These are phyloP conservation scores for Asbolus verrucosus DNA, from an alignment of 1,140 invertebrate genomes.

Conservation along the genomic window DNA sequence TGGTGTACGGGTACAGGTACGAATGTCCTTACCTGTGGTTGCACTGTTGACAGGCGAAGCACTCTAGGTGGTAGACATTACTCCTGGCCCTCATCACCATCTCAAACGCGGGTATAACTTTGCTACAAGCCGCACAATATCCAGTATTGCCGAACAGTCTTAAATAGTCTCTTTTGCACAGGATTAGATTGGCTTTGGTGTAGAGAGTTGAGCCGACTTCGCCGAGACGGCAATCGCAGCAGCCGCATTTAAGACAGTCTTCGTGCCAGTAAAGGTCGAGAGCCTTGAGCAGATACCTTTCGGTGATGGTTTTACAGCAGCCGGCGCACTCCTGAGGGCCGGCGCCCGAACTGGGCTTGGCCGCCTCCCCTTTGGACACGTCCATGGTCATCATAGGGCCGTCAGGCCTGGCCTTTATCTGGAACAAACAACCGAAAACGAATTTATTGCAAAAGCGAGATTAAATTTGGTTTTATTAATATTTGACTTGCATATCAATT, in stretches of 20 bases:
- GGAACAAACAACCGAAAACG: slow-evolving; percentile 53
- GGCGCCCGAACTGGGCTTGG: slow-evolving; percentile 58
- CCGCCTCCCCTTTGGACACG: slow-evolving; percentile 75
- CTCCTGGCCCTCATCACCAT: slow-evolving; percentile 98
- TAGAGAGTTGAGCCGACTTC: slow-evolving; percentile 98
- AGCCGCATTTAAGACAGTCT: slow-evolving; percentile 97
- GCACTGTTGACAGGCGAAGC: slow-evolving; percentile 98
- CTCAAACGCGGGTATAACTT: slow-evolving; percentile 97
- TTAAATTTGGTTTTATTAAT: slow-evolving; percentile 45
- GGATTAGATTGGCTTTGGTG: slow-evolving; percentile 94
- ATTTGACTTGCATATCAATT: slow-evolving; percentile 50
- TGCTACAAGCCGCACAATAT: slow-evolving; percentile 94
- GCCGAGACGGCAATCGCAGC: slow-evolving; percentile 95
- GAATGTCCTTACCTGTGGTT: slow-evolving; percentile 93
- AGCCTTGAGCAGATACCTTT: slow-evolving; percentile 86
- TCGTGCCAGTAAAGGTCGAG: slow-evolving; percentile 97
- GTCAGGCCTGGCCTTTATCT: slow-evolving; percentile 63
- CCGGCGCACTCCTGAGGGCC: slow-evolving; percentile 81
- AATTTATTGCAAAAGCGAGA: slow-evolving; percentile 35
- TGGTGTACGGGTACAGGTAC: too few relatives aligned
- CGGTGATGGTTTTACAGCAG: slow-evolving; percentile 88
- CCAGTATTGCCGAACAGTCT: slow-evolving; percentile 94
- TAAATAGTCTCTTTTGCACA: slow-evolving; percentile 98
- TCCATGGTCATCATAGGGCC: slow-evolving; percentile 78
- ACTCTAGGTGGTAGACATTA: slow-evolving; percentile 98